phyloP scores from a whole-genome alignment of 64 coral and sea anemone genomes.

The Stylophora pistillata region DNA sequence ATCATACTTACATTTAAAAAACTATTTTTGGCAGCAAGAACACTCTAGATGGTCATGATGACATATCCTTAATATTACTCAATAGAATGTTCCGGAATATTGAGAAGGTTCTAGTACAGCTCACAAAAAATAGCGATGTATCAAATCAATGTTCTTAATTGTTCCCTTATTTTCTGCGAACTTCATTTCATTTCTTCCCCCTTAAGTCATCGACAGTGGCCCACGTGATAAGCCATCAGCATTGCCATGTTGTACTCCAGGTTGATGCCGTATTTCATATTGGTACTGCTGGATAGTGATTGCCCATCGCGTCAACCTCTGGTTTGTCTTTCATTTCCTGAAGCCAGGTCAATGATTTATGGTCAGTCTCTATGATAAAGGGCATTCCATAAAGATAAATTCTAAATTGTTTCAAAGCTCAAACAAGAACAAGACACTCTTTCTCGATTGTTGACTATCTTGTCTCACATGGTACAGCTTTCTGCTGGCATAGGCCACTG shows the following conservation, averaged over 20 bases:
- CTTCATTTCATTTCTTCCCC: too few species aligned
- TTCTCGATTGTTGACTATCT: slow-evolving; percentile 51
- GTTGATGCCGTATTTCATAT: slow-evolving; percentile 3
- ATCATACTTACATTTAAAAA: slow-evolving; percentile 36
- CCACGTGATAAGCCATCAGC: slow-evolving; percentile 32
- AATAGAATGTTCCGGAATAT: too few species aligned
- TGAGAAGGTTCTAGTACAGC: neutral
- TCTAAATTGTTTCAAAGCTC: slow-evolving; percentile 2
- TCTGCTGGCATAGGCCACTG: neutral
- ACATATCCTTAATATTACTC: neutral
- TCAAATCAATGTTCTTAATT: neutral
- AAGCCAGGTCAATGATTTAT: slow-evolving; percentile 41
- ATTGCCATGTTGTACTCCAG: slow-evolving; percentile 35
- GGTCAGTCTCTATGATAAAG: slow-evolving; percentile 56
- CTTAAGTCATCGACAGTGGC: too few species aligned
- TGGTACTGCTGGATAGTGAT: slow-evolving; percentile 4
- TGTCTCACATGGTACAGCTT: slow-evolving; percentile 26
- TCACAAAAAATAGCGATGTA: neutral
- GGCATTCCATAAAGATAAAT: neutral
- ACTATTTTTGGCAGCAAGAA: slow-evolving; percentile 41
- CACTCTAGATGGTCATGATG: slow-evolving; percentile 40
- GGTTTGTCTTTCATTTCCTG: slow-evolving; percentile 31
- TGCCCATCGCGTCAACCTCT: slow-evolving; percentile 40
- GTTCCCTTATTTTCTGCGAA: too few species aligned
- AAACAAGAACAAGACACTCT: slow-evolving; percentile 44